These are phyloP conservation scores for Heliconius congener DNA, from an alignment of 1,140 invertebrate genomes.

Conservation along the genomic window DNA sequence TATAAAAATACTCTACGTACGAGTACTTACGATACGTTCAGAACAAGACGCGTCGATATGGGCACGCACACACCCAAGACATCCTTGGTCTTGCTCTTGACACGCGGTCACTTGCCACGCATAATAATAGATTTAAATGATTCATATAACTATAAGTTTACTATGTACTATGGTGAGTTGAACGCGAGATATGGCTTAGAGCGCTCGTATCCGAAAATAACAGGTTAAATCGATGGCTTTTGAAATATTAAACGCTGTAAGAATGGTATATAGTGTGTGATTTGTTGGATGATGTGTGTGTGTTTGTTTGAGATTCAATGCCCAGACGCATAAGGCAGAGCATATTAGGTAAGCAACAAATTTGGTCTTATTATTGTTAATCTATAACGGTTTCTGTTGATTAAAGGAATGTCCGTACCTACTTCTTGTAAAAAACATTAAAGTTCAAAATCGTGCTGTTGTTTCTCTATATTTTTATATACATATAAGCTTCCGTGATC, in stretches of 20 bases:
- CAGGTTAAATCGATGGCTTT: slow-evolving; percentile 42
- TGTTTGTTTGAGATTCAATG: slow-evolving; percentile 46
- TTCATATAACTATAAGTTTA: slow-evolving; percentile 65
- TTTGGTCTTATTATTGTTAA: background rate
- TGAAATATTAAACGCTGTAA: slow-evolving; percentile 44
- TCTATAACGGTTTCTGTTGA: background rate
- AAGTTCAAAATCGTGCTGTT: no score
- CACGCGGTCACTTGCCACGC: slow-evolving; percentile 76
- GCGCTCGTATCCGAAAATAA: slow-evolving; percentile 52
- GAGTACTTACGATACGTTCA: slow-evolving; percentile 19
- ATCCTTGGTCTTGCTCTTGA: slow-evolving; percentile 72
- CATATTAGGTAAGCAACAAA: slow-evolving; percentile 44
- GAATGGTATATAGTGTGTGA: slow-evolving; percentile 41
- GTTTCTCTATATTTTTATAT: no score
- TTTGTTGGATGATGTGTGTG: slow-evolving; percentile 44
- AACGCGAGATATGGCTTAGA: slow-evolving; percentile 64
- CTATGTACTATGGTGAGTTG: slow-evolving; percentile 59
- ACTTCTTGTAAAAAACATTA: background rate
- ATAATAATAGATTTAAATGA: slow-evolving; percentile 78
- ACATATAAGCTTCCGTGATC: no score
- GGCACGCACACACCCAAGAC: slow-evolving; percentile 50
- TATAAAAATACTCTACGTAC: slow-evolving; percentile 9
- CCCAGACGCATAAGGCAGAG: slow-evolving; percentile 36
- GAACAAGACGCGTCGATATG: slow-evolving; percentile 31
- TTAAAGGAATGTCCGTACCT: background rate